Percentiles rank a stretch among this genome's conserved stretches.
phyloP scores from a whole-genome alignment of 2,113 vertebrate species.

The Corydoras sp. region DNA sequence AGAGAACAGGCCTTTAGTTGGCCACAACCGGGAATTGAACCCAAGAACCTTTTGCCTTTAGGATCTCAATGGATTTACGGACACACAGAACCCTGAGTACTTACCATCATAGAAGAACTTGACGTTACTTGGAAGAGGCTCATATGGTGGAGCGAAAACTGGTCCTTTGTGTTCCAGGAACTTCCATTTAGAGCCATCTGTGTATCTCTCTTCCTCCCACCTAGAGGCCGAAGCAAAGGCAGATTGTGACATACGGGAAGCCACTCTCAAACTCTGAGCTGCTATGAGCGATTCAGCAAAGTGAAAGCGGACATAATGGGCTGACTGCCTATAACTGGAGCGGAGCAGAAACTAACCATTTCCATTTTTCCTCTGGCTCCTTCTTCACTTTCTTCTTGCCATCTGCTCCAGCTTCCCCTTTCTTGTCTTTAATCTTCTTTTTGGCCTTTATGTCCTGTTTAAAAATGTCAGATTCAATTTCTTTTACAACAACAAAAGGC shows the following conservation, averaged over 20 bases:
- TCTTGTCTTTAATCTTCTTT: constrained; percentile 87
- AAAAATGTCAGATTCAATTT: not conserved
- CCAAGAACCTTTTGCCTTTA: too few species aligned
- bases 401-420: constrained; percentile 65
- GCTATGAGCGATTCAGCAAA: not conserved
- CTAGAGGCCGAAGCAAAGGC: constrained; percentile 55
- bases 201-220: constrained; percentile 97
- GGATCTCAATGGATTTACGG: too few species aligned
- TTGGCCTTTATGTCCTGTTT: constrained; percentile 80
- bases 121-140: constrained; percentile 84
- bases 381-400: constrained; percentile 91
- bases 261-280: not conserved
- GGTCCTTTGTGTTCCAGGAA: constrained; percentile 98
- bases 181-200: constrained; percentile 94
- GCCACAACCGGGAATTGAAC: too few species aligned
- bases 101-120: constrained; percentile 96
- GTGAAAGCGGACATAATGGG: not conserved
- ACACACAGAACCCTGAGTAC: constrained; percentile 33
- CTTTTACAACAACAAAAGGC: not conserved
- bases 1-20: too few species aligned
- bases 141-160: constrained; percentile 92
- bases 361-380: constrained; percentile 97
- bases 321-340: constrained; percentile 8
- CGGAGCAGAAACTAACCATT: constrained; percentile 74
- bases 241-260: not conserved